phyloP scores from a whole-genome alignment of 2,113 vertebrate species.

The Xyrauchen texanus region DNA sequence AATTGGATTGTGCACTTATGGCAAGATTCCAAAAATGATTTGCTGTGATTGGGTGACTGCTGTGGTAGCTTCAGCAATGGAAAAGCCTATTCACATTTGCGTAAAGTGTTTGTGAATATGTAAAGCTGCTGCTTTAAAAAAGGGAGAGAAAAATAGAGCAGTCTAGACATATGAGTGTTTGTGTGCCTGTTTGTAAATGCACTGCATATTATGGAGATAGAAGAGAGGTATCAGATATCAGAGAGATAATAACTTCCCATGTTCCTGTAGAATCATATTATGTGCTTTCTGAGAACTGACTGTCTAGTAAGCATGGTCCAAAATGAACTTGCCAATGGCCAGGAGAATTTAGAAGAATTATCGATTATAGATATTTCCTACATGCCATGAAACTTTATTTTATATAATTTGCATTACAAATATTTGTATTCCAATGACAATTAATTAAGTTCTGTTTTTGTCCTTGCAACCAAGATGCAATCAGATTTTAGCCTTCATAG shows the following conservation, averaged over 20 bases:
- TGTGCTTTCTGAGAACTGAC: neutral
- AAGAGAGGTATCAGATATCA: slow-evolving; percentile 9
- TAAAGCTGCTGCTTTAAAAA: slow-evolving; percentile 3
- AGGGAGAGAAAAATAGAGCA: neutral
- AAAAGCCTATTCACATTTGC: slow-evolving; percentile 26
- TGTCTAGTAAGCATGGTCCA: neutral
- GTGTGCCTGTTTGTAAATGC: neutral
- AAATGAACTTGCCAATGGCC: no score
- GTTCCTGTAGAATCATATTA: neutral
- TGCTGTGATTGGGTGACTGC: neutral
- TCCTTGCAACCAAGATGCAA: no score
- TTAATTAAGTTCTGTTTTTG: no score
- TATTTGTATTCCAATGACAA: no score
- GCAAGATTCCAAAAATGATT: neutral
- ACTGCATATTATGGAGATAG: neutral
- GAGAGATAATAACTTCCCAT: slow-evolving; percentile 3
- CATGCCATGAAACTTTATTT: no score
- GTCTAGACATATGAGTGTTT: neutral
- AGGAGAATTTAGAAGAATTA: no score
- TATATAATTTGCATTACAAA: no score
- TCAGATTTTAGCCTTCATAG: no score
- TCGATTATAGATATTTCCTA: no score
- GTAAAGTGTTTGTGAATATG: slow-evolving; percentile 27
- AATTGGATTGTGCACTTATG: neutral
- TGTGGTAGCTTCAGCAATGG: slow-evolving; percentile 1